Percentiles rank a stretch among this genome's conserved stretches.
phyloP scores from a whole-genome alignment of 2,888 invertebrate genomes.

The Torymus tubicola region DNA sequence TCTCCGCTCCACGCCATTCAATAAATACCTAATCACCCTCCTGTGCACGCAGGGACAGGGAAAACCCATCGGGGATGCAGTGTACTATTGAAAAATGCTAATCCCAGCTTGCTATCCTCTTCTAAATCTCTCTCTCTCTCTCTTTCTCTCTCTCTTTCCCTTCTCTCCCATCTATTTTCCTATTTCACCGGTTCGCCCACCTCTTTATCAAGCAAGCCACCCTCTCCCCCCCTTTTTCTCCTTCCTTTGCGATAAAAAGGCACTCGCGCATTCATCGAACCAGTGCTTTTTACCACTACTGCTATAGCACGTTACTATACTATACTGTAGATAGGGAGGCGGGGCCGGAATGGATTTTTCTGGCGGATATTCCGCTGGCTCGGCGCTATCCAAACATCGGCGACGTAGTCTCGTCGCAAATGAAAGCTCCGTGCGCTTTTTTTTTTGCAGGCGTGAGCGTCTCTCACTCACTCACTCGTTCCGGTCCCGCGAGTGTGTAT shows the following conservation, averaged over 20 bases:
- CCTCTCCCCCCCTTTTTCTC: background rate
- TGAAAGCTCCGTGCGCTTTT: constrained; percentile 32
- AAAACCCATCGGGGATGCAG: too few species aligned
- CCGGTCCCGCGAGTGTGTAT: too few species aligned
- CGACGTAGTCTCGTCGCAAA: constrained; percentile 29
- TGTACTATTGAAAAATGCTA: constrained; percentile 30
- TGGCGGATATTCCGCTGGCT: constrained; percentile 41
- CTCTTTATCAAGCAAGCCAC: too few species aligned
- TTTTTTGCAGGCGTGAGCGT: background rate
- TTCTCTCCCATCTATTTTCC: constrained; percentile 23
- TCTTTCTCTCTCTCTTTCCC: too few species aligned
- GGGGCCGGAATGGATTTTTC: constrained; percentile 51
- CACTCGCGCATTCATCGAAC: constrained; percentile 48
- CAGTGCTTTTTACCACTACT: constrained; percentile 4
- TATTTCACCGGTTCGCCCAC: background rate
- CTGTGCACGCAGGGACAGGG: too few species aligned
- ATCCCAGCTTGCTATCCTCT: background rate
- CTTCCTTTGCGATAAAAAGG: constrained; percentile 45
- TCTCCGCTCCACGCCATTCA: too few species aligned
- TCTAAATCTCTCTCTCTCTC: constrained; percentile 19
- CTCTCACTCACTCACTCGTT: background rate
- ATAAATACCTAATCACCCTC: too few species aligned
- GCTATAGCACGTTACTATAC: too few species aligned
- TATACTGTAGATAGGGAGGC: background rate
- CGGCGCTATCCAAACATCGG: constrained; percentile 54